Evolutionary conservation across 2,888 invertebrate genomes (phyloP), one percentile per base, ranked within the genome.

Genomic region (Heliconius charithonia): DNA sequence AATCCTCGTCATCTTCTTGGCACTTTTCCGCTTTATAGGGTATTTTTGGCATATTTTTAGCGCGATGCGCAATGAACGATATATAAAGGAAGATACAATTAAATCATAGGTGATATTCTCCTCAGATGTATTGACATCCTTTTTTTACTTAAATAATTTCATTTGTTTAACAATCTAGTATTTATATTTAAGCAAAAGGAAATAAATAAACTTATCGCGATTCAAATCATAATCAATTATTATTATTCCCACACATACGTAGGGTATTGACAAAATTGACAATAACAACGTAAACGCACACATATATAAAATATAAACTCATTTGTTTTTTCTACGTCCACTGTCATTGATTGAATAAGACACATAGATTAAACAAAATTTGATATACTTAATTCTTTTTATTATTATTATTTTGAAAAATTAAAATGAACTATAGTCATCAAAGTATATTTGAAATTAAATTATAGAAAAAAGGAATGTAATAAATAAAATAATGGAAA

Each of bases 11-110:
- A 27, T 90, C 89, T 76, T 91, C 91, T n/a, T 85, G 85, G 29
- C 91, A 86, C 85, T 92, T 92, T 81, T 95, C 94, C 6, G 90
- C 83, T 87, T 94, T 94, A 79, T 92, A 93, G 0, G 94, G 94
- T 86, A 93, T 91, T 89, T 95, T 95, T 77, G 95, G 92, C 95
- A 95, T 95, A 85, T 86, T 90, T 79, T 78, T 41, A 63, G 59
- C 78, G 70, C 69, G 78, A 72, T 69, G 81, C 76, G 75, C 80
- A 74, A 51, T 77, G 41, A 37, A 37, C 16, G n/a, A 71, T 80
- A 75, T 69, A 66, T 74, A 82, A 79, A 77, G 27, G 63, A 51
- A 76, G 73, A 56, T 77, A 71, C 41, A 71, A 67, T 74, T 69
- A 78, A 19, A 22, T 51, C 9, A 66, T 25, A 63, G 25, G 29